Base-by-base conservation (phyloP, 2,113 vertebrate species). In the Tympanuchus pallidicinctus region DNA sequence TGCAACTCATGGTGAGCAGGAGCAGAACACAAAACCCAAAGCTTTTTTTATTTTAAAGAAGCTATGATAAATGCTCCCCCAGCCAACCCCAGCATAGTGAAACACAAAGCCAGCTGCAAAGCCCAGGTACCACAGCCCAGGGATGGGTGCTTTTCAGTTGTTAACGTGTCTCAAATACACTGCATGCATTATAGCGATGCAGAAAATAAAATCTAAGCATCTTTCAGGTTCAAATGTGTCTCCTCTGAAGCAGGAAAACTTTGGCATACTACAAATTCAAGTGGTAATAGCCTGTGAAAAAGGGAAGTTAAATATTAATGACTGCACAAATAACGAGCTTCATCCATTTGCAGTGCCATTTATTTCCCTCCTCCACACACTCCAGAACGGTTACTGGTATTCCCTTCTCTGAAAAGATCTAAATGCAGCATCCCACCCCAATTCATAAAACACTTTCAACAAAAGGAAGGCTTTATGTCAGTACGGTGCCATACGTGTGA, bases 261-360 rank as follows among this genome's bases (percentile, higher is more conserved):
- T 80, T 91, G 82, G 91, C 95, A 84, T 38, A 52, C 65, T 65
- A 85, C 75, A 92, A 92, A 96, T 94, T 93, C 71, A 67, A 83
- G 70, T 10, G 30, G 91, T 94, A 96, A 96, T 74, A 90, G 91
- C 88, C 95, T 93, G 95, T 95, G 96, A 86, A 90, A 94, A 67
- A 75, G 86, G 76, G 88, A 72, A 92, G 82, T 95, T 95, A 93
- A 97, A 95, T 97, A 97, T 95, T 97, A 96, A 97, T 94, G 92
- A 66, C 89, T 57, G 28, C 52, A 89, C 93, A 94, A 94, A 96
- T 87, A 93, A 91, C 92, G 85, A 80, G 47, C 57, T 77, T 87
- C 64, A 81, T 72, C 66, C 78, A 77, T 94, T 90, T 79, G 67
- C 82, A 85, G 45, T 36, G 72, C 86, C 86, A 84, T 75, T 92